Base-by-base conservation (phyloP, 2,888 invertebrate genomes). In the Lasioglossum calceatum region DNA sequence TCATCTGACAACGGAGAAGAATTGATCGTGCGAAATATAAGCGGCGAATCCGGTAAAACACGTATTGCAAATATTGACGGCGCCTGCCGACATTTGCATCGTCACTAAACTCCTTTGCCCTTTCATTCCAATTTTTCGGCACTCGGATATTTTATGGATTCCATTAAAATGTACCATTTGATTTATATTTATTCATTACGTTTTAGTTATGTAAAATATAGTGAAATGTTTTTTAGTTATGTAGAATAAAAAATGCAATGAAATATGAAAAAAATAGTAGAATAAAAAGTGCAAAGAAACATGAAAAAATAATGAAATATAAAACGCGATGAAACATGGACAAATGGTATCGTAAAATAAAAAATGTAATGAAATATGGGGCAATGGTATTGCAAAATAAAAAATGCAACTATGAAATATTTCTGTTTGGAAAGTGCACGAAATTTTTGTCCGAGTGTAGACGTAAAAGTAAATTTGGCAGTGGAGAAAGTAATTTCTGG, bases 1-100 rank as follows among this genome's bases (percentile, higher is more conserved):
- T 81, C 79, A 36, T 81, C 91, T 91, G 75, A 73, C 14, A 64
- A 32, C 32, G 36, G 39, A 70, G 39, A 70, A 70, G 36, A 73
- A 44, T 27, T 27, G 27, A 27, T 72, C 44, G 44, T 27, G 27
- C 16, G 27, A 72, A 27, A 47, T 27, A 27, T 58, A 58, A 58
- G 58, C 58, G 58, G 4, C 58, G 58, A 58, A 32, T 64, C 7
- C 12, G 16, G 64, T 64, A 8, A 64, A 64, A 64, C 64, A 32
- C 1, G 64, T 27, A 64, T 64, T 23, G 16, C 10, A 32, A 64
- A 64, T 32, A 64, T 32, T n/a, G 64, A 32, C 32, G 64, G 16
- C 4, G 58, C 0, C 58, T 4, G n/a, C 4, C n/a, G 58, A 1
- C 58, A n/a, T 58, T 58, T 58, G n/a, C n/a, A n/a, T 58, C 58